Evolutionary conservation across 2,888 invertebrate species (phyloP).

Genomic region (Mythimna vitellina): DNA sequence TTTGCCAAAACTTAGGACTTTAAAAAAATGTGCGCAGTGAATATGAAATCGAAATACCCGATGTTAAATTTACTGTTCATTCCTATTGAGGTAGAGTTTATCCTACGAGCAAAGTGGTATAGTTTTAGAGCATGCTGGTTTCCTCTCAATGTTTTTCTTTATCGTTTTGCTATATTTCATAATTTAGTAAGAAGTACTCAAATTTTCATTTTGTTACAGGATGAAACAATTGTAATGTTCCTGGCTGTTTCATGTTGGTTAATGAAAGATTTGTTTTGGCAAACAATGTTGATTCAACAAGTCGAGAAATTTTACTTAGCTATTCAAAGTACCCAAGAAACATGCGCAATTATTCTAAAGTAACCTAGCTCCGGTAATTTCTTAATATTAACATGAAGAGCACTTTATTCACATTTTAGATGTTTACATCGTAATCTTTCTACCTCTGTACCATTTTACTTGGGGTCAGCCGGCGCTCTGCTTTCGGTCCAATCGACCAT

Average conservation of each 20-base stretch:
- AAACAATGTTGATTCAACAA: neutral
- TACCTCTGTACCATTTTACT: no score
- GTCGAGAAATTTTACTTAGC: conserved; percentile 1
- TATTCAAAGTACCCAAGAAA: neutral
- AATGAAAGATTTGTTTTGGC: neutral
- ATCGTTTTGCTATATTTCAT: neutral
- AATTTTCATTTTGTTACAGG: neutral
- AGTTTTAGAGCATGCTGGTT: no score
- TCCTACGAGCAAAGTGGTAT: no score
- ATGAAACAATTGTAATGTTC: neutral
- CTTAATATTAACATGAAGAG: neutral
- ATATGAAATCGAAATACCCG: no score
- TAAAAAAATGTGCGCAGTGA: no score
- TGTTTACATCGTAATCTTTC: no score
- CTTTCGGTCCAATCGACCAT: no score
- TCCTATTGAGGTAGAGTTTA: no score
- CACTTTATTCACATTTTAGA: no score
- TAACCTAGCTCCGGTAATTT: neutral
- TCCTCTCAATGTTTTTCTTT: neutral
- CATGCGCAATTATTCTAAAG: neutral
- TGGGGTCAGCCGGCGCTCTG: no score
- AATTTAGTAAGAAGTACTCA: neutral
- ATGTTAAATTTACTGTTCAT: no score
- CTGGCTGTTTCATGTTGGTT: neutral
- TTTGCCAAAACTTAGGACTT: no score